Evolutionary conservation across 1,140 invertebrate genomes (phyloP).

Genomic region (Lanistes nyassanus): DNA sequence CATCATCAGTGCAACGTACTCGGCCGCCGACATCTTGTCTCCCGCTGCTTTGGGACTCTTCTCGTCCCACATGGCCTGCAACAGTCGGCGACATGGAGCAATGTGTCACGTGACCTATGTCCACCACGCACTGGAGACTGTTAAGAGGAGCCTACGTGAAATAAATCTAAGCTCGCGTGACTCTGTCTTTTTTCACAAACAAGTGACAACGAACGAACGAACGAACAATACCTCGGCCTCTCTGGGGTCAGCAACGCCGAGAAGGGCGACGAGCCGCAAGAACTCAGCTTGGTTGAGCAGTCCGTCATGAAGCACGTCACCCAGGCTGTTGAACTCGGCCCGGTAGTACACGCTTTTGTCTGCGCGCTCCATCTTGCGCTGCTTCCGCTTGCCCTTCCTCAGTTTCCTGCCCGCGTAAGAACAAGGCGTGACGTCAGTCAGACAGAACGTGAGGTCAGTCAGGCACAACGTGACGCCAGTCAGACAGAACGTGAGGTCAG

Average conservation of each 20-base stretch:
- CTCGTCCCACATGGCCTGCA: conserved; percentile 8
- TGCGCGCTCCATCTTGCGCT: background rate
- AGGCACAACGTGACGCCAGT: too few relatives aligned
- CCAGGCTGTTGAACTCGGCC: conserved; percentile 20
- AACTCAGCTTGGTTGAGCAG: conserved; percentile 11
- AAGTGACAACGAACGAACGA: too few relatives aligned
- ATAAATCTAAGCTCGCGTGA: too few relatives aligned
- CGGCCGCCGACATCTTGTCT: background rate
- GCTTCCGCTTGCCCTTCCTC: background rate
- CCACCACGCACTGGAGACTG: too few relatives aligned
- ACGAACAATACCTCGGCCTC: background rate
- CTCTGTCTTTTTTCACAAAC: too few relatives aligned
- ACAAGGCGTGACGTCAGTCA: background rate
- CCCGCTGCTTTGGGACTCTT: background rate
- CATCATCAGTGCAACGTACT: conserved; percentile 3
- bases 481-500: too few relatives aligned
- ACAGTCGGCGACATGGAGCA: background rate
- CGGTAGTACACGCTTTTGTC: background rate
- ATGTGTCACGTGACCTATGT: background rate
- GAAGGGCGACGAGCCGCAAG: background rate
- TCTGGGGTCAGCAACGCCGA: background rate
- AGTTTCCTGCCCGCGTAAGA: background rate
- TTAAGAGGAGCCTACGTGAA: too few relatives aligned
- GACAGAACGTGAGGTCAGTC: too few relatives aligned
- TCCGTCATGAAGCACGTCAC: conserved; percentile 15